Evolutionary conservation across 2,113 vertebrate species (phyloP), one percentile per base, ranked within the genome.

Genomic region (Pachyramphus minor): DNA sequence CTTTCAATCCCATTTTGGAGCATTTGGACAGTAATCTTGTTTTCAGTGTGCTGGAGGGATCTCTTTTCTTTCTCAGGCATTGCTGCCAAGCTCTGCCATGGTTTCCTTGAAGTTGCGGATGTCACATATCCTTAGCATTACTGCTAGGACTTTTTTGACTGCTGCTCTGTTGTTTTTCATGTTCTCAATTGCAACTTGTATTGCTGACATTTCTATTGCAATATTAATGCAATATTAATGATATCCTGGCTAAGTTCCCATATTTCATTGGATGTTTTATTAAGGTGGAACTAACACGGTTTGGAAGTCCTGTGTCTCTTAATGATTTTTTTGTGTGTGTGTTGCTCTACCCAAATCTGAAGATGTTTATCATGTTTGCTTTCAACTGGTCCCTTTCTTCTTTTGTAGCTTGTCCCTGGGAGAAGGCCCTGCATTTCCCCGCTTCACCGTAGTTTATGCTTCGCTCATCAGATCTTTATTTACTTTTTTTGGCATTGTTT

Each of bases 151-250:
- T 24, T 80, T 69, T 84, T 86, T 86, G 18, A 74, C 21, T 62
- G 41, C 41, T 85, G 45, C 7, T 81, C 13, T 77, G 23, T 63
- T 90, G 50, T 50, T 80, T 80, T 84, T 71, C 23, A 47, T 68
- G 68, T 76, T 76, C 37, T 63, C 37, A 92, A 9, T 22, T 84
- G 35, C 55, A 77, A 50, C 42, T 86, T 66, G 27, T 74, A 73
- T 88, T 85, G 64, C 42, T 87, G 69, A 91, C 71, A 83, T 89
- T 91, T 89, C 76, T 80, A 20, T 50, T 73, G 50, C 8, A 77
- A n/a, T n/a, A n/a, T n/a, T n/a, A n/a, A n/a, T n/a, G 12, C 47
- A 27, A 71, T 95, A 89, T 66, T 86, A 81, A 88, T 45, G 47
- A 58, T 59, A 81, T 27, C 37, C 86, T 86, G 72, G 37, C 58